A percentile compares a stretch with the other conserved stretches of the same genome.
Conservation (phyloP, 2,888 invertebrate genomes). For the Unio delphinus region DNA sequence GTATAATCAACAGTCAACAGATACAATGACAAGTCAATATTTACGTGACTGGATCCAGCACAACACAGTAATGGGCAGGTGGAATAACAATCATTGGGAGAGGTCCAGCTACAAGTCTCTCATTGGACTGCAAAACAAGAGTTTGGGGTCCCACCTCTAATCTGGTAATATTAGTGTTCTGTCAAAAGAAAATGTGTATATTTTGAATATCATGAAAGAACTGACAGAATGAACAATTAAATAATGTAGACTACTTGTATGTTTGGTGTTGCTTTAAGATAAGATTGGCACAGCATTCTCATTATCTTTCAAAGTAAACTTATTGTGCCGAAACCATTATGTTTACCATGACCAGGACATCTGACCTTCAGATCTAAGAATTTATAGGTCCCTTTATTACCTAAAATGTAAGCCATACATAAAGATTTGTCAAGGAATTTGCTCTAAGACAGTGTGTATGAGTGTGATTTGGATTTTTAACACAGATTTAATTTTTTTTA, state of each 20-base stretch:
- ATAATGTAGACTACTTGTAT: neutral
- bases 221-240: neutral
- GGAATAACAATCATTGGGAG: conserved; percentile 58
- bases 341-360: too few species aligned
- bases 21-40: conserved; percentile 10
- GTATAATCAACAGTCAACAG: neutral
- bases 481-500: too few species aligned
- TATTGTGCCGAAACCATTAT: too few species aligned
- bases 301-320: neutral
- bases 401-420: too few species aligned
- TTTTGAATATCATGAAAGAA: neutral
- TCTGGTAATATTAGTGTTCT: conserved; percentile 58
- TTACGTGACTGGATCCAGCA: conserved; percentile 58
- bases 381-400: too few species aligned
- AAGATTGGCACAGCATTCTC: neutral
- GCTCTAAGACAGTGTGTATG: too few species aligned
- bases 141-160: conserved; percentile 58
- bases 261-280: too few species aligned
- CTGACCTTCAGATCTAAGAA: too few species aligned
- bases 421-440: too few species aligned
- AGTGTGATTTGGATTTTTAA: too few species aligned
- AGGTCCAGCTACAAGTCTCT: conserved; percentile 52
- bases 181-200: conserved; percentile 7
- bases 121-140: conserved; percentile 51
- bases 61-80: conserved; percentile 56